Conservation (phyloP, 2,888 invertebrate species). For the Drosophila limbata region DNA sequence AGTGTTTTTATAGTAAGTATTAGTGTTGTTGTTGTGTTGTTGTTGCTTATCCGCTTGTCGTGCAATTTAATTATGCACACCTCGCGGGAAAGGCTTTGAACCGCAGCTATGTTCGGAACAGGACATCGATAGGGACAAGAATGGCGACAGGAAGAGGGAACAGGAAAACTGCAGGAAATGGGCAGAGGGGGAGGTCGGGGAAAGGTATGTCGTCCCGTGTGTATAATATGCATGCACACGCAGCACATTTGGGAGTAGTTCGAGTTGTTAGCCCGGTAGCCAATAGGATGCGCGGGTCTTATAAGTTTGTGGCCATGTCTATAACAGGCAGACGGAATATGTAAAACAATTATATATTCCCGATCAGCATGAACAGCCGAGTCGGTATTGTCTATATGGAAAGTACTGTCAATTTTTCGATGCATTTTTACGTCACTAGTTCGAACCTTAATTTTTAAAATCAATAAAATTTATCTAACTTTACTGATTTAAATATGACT, state of each 20-base stretch:
- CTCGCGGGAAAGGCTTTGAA: constrained; percentile 39
- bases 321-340: neutral
- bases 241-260: constrained; percentile 75
- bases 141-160: constrained; percentile 5
- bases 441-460: too few species aligned
- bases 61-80: constrained; percentile 69
- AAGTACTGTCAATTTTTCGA: too few species aligned
- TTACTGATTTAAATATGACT: too few species aligned
- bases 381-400: too few species aligned
- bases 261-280: constrained; percentile 33
- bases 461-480: too few species aligned
- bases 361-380: too few species aligned
- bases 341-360: too few species aligned
- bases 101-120: constrained; percentile 17
- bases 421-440: too few species aligned
- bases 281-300: neutral
- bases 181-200: neutral
- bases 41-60: constrained; percentile 50
- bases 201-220: constrained; percentile 17
- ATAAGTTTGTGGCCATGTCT: neutral
- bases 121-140: constrained; percentile 20
- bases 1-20: constrained; percentile 2
- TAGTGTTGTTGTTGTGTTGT: constrained; percentile 1
- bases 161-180: neutral
- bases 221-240: constrained; percentile 63